Evolutionary conservation across 2,888 invertebrate genomes (phyloP), one percentile per base, ranked within the genome.

Genomic region (Cenopis cana): DNA sequence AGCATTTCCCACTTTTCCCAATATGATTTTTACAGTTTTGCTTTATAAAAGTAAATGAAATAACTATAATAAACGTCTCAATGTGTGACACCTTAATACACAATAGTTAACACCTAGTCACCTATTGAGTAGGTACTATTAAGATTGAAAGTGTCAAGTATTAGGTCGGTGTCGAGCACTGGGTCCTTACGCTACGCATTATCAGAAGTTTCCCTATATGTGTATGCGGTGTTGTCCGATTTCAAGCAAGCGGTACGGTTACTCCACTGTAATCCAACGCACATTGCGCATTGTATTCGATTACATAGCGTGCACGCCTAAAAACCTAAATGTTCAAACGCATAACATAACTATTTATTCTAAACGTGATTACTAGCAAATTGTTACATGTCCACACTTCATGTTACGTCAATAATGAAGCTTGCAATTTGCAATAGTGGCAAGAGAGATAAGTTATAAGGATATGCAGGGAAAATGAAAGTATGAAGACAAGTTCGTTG

Each of bases 211-310:
- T 29, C 4, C n/a, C 29, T 41, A 29, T 17, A 38, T 41, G 69
- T 33, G 33, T 33, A 33, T 33, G 54, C 20, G 60, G 59, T 57
- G 10, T 70, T 69, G 59, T 46, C 41, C 46, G 14, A 60, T 65
- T 71, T 61, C 66, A 61, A 67, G 55, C 36, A 61, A 71, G 71
- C 67, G 55, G 49, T 75, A 69, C 57, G 68, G 46, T 46, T 69
- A 64, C 67, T 56, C 59, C 54, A 55, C 36, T 61, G 66, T 71
- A 71, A 71, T 67, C 61, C 67, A 50, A 67, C 66, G 60, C 50
- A 36, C 59, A 56, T 69, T 71, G 67, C 71, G 50, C 71, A 61
- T 71, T 71, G 71, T 71, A 71, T 71, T 67, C 66, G 71, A 71
- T 71, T 71, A 71, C 71, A 71, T 71, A 61, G 67, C 71, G 71